These are phyloP conservation scores for Micrastur ruficollis DNA, from an alignment of 2,797 vertebrate genomes.

Conservation along the genomic window DNA sequence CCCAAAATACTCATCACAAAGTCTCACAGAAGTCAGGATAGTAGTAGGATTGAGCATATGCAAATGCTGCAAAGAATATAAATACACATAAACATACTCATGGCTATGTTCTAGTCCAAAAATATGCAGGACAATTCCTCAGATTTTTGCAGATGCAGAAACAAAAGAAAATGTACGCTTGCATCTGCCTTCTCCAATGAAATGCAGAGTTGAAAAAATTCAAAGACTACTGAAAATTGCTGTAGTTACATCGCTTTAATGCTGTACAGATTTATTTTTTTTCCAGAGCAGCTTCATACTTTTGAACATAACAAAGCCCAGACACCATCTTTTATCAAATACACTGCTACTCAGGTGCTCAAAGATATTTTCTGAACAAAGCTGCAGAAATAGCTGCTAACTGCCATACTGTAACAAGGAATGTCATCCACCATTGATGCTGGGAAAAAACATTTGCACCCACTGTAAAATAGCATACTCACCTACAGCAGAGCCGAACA, in stretches of 20 bases:
- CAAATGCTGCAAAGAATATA: not conserved
- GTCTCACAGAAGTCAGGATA: not conserved
- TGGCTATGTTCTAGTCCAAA: not conserved
- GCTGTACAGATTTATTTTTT: not conserved
- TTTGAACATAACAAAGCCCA: not conserved
- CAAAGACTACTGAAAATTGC: not conserved
- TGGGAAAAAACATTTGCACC: not conserved
- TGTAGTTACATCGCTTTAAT: not conserved
- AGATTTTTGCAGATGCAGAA: not conserved
- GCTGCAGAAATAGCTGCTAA: not conserved
- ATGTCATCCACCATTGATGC: not conserved
- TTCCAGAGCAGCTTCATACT: not conserved
- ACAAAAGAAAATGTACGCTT: not conserved
- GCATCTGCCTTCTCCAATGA: not conserved
- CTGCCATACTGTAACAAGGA: not conserved
- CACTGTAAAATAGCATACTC: not conserved
- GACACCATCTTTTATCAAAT: not conserved
- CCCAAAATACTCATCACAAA: not conserved
- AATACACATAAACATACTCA: not conserved
- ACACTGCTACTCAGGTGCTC: not conserved
- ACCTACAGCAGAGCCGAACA: not conserved
- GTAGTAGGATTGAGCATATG: not conserved
- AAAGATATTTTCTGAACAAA: not conserved
- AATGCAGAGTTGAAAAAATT: not conserved
- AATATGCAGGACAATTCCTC: not conserved